Conservation (phyloP, 2,113 vertebrate species). For the Phaethornis superciliosus region DNA sequence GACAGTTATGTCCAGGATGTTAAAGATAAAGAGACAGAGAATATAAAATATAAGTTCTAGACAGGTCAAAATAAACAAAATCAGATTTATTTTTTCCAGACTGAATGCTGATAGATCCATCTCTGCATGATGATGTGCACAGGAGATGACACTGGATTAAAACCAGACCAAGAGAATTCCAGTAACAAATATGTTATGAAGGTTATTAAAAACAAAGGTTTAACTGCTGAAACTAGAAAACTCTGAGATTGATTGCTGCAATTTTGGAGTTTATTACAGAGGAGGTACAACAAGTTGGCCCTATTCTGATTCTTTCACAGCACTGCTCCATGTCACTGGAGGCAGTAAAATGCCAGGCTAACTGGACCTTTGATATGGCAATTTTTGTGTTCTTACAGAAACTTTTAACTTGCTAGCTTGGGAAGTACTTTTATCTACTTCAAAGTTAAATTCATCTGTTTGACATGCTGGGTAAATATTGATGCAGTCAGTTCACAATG, state of each 20-base stretch:
- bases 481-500: not conserved
- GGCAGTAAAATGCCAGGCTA: not conserved
- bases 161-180: not conserved
- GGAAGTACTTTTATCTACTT: not conserved
- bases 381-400: not conserved
- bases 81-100: not conserved
- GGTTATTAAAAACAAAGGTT: not conserved
- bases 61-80: constrained; percentile 18
- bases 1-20: not conserved
- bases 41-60: not conserved
- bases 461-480: not conserved
- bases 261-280: not conserved
- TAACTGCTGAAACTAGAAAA: not conserved
- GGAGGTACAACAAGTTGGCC: not conserved
- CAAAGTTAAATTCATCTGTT: not conserved
- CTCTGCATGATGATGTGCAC: not conserved
- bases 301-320: not conserved
- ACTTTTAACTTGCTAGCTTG: not conserved
- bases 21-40: not conserved
- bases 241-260: not conserved
- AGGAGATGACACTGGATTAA: not conserved
- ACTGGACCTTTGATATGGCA: not conserved
- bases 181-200: not conserved
- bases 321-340: not conserved
- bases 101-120: not conserved